Evolutionary conservation across 1,140 invertebrate genomes (phyloP).

Genomic region (Delia radicum): DNA sequence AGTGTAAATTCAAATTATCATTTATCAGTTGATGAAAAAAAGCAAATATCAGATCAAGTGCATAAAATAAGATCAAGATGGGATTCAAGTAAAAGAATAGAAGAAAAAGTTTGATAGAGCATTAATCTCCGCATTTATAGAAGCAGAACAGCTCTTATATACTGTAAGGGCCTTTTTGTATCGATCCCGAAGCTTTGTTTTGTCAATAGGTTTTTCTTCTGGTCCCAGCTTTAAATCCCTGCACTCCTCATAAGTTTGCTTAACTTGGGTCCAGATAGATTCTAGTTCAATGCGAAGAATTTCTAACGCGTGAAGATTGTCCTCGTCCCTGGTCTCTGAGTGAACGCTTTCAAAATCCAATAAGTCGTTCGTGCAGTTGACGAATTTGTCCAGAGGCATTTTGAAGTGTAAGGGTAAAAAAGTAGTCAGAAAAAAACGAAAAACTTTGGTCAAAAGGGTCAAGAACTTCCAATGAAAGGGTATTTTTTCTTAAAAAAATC

Average conservation of each 20-base stretch:
- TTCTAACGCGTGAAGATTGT: not conserved
- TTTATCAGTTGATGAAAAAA: too few relatives aligned
- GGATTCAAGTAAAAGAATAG: not conserved
- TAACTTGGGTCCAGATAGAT: not conserved
- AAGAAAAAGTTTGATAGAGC: not conserved
- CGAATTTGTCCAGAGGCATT: too few relatives aligned
- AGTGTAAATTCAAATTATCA: too few relatives aligned
- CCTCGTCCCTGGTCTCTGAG: not conserved
- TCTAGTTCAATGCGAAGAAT: not conserved
- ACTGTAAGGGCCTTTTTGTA: not conserved
- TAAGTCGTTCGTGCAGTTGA: not conserved
- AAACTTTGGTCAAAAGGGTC: too few relatives aligned
- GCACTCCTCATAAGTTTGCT: not conserved
- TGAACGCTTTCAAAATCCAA: not conserved
- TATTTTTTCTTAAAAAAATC: too few relatives aligned
- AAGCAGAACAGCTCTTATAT: not conserved
- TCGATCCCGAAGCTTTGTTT: not conserved
- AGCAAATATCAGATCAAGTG: too few relatives aligned
- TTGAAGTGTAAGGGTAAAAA: too few relatives aligned
- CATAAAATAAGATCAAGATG: too few relatives aligned
- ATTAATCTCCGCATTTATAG: not conserved
- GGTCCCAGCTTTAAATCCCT: not conserved
- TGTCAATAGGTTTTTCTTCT: not conserved
- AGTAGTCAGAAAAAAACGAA: too few relatives aligned
- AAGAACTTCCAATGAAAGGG: too few relatives aligned